Evolutionary conservation across 2,113 vertebrate genomes (phyloP).

Genomic region (Cottus gobio): DNA sequence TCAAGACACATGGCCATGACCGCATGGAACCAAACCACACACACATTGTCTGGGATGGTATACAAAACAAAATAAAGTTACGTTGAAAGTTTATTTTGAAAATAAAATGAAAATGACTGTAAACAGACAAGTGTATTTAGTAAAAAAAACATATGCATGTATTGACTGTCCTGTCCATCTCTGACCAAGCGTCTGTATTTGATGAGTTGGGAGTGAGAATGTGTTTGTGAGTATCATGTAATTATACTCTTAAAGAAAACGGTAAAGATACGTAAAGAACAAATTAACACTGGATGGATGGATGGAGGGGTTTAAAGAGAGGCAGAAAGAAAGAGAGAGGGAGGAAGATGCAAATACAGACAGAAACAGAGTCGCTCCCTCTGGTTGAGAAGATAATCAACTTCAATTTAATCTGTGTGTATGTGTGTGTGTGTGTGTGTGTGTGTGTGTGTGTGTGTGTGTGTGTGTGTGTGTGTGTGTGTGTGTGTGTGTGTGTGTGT

Average conservation of each 20-base stretch:
- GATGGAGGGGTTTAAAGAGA: background rate
- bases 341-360: background rate
- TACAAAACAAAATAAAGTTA: too few species aligned
- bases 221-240: background rate
- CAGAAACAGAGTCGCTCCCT: background rate
- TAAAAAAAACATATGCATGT: background rate
- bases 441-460: background rate
- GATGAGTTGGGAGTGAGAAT: background rate
- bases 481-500: background rate
- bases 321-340: background rate
- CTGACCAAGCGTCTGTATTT: too few species aligned
- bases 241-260: background rate
- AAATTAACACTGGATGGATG: background rate
- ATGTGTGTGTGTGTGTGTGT: background rate
- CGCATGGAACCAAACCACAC: too few species aligned
- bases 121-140: too few species aligned
- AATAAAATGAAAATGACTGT: too few species aligned
- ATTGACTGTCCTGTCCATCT: too few species aligned
- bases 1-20: too few species aligned
- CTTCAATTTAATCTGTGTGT: conserved; percentile 28
- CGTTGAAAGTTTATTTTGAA: background rate
- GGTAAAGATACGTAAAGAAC: too few species aligned
- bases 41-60: too few species aligned
- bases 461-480: background rate
- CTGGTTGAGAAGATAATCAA: conserved; percentile 39